Evolutionary conservation across 2,888 invertebrate species (phyloP), one percentile per base, ranked within the genome.

Genomic region (Omphaloscelis lunosa): DNA sequence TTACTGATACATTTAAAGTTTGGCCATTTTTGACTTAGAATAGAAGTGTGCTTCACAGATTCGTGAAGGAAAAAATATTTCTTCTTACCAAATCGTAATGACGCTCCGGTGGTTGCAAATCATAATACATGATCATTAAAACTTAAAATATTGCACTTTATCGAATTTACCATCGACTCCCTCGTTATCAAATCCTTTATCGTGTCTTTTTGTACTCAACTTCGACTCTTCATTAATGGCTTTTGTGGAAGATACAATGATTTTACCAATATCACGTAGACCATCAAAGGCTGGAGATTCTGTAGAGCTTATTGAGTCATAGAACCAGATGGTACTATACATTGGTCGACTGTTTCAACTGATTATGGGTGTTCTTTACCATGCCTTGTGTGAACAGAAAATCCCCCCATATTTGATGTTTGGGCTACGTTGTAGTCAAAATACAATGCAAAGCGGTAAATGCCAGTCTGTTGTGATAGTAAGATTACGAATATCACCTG

Each of bases 401-500:
- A 63, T 41, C 9, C 29, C n/a, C 56, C 20, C 41, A 5, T 17
- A 48, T 71, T 48, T 41, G 8, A 53, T 80, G 20, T 72, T 51
- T 73, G 23, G 53, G 12, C 34, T 45, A 56, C 11, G 39, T 29
- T 75, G 8, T 1, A 39, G 12, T 67, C 48, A 12, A 27, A 17
- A 39, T n/a, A 51, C 41, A 27, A 9, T 41, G 8, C 53, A 39
- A 62, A 29, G 56, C 45, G 58, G 58, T 63, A 72, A 79, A 83
- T 79, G 27, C 39, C 53, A 59, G 34, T 83, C n/a, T 72, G 62
- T 72, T 72, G 9, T 79, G 65, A 79, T 84, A 72, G 9, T 53
- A 48, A 45, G 63, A 79, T 83, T 72, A 65, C n/a, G 11, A 65
- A 61, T 59, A 72, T 83, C 68, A 62, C 84, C 72, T 79, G 53